Conservation (phyloP, 2,888 invertebrate genomes). For the Athetis lepigone region DNA sequence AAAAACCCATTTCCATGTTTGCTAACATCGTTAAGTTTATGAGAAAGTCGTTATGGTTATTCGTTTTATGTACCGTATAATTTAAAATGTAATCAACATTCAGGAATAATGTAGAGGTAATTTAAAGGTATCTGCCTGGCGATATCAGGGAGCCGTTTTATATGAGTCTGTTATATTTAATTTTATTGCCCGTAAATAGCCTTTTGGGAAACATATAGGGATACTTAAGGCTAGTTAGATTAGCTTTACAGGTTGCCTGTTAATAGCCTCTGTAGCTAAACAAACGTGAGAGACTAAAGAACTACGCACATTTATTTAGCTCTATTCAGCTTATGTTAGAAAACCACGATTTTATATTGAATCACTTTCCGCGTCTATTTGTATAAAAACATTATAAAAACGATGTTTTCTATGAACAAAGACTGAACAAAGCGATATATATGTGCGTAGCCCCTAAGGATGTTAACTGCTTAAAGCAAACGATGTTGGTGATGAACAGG, state of each 20-base stretch:
- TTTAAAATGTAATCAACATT: conserved; percentile 32
- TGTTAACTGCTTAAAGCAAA: too few relatives aligned
- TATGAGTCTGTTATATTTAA: not conserved
- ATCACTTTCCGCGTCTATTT: too few relatives aligned
- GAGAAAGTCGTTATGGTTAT: conserved; percentile 27
- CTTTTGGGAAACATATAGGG: not conserved
- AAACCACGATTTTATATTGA: too few relatives aligned
- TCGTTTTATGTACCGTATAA: conserved; percentile 15
- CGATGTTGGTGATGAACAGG: too few relatives aligned
- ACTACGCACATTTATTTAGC: too few relatives aligned
- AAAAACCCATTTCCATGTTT: conserved; percentile 17
- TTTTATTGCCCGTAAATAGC: not conserved
- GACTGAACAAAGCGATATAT: too few relatives aligned
- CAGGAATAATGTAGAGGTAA: conserved; percentile 14
- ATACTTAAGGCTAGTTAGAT: not conserved
- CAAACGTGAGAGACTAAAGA: too few relatives aligned
- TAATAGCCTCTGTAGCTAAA: too few relatives aligned
- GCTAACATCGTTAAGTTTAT: conserved; percentile 30
- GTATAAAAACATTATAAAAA: too few relatives aligned
- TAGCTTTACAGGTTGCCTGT: not conserved
- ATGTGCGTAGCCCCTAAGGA: too few relatives aligned
- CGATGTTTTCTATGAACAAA: too few relatives aligned
- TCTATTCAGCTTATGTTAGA: too few relatives aligned
- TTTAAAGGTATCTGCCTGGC: not conserved
- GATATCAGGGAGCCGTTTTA: conserved; percentile 7